Evolutionary conservation across 2,888 invertebrate genomes (phyloP).

Genomic region (Cephus sareptanus): DNA sequence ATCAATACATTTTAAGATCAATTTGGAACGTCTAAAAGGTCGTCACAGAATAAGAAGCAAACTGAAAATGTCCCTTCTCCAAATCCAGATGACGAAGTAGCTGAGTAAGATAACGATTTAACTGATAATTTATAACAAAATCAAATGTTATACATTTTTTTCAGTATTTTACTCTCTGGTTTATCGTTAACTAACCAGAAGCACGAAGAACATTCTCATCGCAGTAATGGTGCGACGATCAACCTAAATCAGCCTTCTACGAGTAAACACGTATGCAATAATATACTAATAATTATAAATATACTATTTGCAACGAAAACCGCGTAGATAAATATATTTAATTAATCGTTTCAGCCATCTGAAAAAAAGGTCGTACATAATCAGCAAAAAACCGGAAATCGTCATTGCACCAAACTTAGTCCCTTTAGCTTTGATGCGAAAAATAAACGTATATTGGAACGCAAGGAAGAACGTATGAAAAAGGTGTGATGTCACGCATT

Average conservation of each 20-base stretch:
- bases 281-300: neutral
- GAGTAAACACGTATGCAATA: neutral
- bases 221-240: neutral
- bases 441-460: slow-evolving; percentile 29
- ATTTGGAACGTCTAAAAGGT: neutral
- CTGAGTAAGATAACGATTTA: neutral
- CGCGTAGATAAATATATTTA: neutral
- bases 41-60: neutral
- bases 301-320: neutral
- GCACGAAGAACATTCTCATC: neutral
- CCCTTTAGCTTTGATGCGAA: slow-evolving; percentile 38
- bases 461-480: slow-evolving; percentile 24
- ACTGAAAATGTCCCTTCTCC: slow-evolving; percentile 2
- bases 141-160: neutral
- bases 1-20: neutral
- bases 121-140: neutral
- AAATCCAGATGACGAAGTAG: slow-evolving; percentile 7
- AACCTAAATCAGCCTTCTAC: neutral
- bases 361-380: neutral
- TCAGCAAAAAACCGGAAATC: neutral
- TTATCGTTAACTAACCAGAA: neutral
- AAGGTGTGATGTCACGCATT: neutral
- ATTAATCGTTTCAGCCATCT: neutral
- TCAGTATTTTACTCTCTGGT: neutral
- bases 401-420: slow-evolving; percentile 17